Evolutionary conservation across 2,113 vertebrate genomes (phyloP).

Genomic region (Candoia aspera): DNA sequence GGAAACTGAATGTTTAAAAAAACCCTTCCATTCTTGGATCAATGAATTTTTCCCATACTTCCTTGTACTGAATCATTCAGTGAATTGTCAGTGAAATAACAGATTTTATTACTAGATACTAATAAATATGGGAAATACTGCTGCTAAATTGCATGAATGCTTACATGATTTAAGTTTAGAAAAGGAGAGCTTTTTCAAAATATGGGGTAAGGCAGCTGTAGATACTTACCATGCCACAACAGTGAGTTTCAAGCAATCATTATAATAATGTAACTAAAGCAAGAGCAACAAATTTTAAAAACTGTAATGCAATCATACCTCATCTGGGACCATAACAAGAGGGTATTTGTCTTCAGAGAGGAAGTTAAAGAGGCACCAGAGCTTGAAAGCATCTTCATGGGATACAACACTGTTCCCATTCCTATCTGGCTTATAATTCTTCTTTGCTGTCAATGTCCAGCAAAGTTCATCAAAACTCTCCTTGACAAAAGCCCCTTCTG

Average conservation of each 20-base stretch:
- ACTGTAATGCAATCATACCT: constrained; percentile 77
- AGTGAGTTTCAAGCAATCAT: background rate
- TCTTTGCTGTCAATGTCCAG: constrained; percentile 96
- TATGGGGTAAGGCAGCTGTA: background rate
- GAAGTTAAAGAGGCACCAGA: constrained; percentile 99
- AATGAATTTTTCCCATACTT: no score
- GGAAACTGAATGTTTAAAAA: no score
- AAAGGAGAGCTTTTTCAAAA: background rate
- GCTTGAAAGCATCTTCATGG: constrained; percentile 86
- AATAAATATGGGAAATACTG: background rate
- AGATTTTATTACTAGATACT: background rate
- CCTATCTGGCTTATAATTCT: constrained; percentile 86
- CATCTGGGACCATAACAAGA: constrained; percentile 91
- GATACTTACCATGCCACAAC: background rate
- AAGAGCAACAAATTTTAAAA: background rate
- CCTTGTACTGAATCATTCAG: no score
- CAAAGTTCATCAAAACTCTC: constrained; percentile 93
- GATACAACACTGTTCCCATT: constrained; percentile 77
- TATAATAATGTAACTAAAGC: background rate
- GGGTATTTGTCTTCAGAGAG: constrained; percentile 97
- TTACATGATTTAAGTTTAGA: background rate
- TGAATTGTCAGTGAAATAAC: no score
- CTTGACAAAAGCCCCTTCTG: constrained; percentile 90
- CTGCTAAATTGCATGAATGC: background rate
- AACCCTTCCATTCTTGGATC: no score